These are phyloP conservation scores for Eustalomyia histrio DNA, from an alignment of 2,888 invertebrate genomes.

Conservation along the genomic window DNA sequence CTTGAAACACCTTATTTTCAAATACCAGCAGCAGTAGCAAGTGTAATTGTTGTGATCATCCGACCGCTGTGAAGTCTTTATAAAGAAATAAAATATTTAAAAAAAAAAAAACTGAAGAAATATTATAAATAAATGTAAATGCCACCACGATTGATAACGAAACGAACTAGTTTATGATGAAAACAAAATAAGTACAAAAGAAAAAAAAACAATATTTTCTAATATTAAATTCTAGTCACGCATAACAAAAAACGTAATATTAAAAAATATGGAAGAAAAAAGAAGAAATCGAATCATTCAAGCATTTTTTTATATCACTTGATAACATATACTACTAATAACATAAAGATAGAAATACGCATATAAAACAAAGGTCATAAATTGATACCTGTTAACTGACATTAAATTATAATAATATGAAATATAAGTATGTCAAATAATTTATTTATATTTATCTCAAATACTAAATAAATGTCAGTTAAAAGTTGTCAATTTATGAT, in stretches of 20 bases:
- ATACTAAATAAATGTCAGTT: no score
- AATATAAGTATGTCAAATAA: no score
- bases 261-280: conserved; percentile 22
- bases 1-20: background rate
- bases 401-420: no score
- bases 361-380: background rate
- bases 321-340: background rate
- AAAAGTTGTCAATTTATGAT: no score
- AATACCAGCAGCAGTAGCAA: background rate
- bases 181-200: conserved; percentile 12
- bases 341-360: no score
- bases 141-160: conserved; percentile 23
- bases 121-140: conserved; percentile 31
- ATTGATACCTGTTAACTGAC: no score
- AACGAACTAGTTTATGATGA: conserved; percentile 18
- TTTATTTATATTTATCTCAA: no score
- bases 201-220: conserved; percentile 32
- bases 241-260: conserved; percentile 57
- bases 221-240: conserved; percentile 54
- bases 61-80: background rate
- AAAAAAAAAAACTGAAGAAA: conserved; percentile 16
- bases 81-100: background rate
- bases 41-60: conserved; percentile 14
- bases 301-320: background rate
- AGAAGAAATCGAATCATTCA: background rate